A percentile compares a stretch with the other conserved stretches of the same genome.
These are phyloP conservation scores for Dryocosmus kuriphilus DNA, from an alignment of 2,888 invertebrate species.

Conservation along the genomic window DNA sequence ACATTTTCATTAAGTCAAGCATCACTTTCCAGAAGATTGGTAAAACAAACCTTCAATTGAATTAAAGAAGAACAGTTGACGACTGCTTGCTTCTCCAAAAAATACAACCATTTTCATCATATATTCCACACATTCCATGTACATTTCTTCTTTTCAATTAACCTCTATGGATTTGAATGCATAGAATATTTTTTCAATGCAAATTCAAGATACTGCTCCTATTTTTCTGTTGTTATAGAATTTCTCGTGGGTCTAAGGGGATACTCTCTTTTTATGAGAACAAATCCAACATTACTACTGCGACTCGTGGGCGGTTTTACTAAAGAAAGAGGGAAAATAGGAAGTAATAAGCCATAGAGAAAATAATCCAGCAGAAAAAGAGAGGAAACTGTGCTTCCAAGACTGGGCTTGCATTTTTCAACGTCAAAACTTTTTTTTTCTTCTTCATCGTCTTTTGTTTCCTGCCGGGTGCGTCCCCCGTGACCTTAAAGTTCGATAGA, in stretches of 20 bases:
- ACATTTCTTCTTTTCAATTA: neutral
- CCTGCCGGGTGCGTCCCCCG: neutral
- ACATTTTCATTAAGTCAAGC: too few relatives aligned
- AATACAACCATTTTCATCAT: too few relatives aligned
- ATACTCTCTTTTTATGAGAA: neutral
- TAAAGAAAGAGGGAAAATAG: neutral
- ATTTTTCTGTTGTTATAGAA: neutral
- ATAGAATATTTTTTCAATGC: too few relatives aligned
- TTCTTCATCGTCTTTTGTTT: neutral
- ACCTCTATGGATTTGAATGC: neutral
- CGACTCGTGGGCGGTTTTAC: neutral
- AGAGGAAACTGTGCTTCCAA: conserved; percentile 53
- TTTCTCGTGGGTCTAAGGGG: neutral
- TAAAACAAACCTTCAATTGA: too few relatives aligned
- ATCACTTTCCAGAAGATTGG: too few relatives aligned
- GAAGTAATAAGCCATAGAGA: conserved; percentile 52
- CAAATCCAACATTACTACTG: neutral
- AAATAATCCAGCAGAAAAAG: conserved; percentile 54
- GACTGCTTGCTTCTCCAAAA: too few relatives aligned
- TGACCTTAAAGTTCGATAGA: neutral
- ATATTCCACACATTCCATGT: neutral
- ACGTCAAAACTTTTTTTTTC: conserved; percentile 51
- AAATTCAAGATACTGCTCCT: neutral
- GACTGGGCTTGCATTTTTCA: conserved; percentile 67
- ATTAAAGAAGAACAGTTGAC: too few relatives aligned